phyloP scores from a whole-genome alignment of 2,797 vertebrate species.

The Alouatta caraya region DNA sequence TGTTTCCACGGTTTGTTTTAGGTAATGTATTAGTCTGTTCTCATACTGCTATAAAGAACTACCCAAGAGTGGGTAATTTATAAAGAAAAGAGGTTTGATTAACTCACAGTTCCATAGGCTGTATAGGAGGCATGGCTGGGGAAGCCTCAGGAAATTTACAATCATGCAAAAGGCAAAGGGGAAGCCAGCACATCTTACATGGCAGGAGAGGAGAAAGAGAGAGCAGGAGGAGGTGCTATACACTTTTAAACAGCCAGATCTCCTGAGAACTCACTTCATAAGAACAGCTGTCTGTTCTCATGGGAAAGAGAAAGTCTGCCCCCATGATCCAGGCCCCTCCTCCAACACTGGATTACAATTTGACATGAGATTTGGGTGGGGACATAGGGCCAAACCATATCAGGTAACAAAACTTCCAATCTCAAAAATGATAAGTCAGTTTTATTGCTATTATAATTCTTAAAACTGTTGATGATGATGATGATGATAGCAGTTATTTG shows the following conservation, averaged over 20 bases:
- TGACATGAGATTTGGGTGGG: not conserved
- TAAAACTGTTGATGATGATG: not conserved
- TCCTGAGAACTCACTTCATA: not conserved
- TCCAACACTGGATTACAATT: not conserved
- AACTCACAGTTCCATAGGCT: not conserved
- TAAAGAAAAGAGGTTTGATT: not conserved
- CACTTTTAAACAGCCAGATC: not conserved
- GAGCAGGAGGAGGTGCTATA: not conserved
- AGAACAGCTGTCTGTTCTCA: not conserved
- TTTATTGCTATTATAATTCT: not conserved
- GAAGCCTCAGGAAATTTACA: not conserved
- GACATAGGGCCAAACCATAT: not conserved
- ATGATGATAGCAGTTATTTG: not conserved
- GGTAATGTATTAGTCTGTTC: not conserved
- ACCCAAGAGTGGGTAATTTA: not conserved
- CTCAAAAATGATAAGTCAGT: not conserved
- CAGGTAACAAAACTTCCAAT: constrained; percentile 1
- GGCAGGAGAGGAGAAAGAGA: not conserved
- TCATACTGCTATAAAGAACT: not conserved
- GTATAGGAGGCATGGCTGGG: not conserved
- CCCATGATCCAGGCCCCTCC: not conserved
- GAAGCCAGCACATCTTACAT: not conserved
- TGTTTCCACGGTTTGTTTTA: not conserved
- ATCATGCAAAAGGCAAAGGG: not conserved
- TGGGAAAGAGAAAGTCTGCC: not conserved